Conservation (phyloP, 1,140 invertebrate genomes). For the Ooceraea biroi region DNA sequence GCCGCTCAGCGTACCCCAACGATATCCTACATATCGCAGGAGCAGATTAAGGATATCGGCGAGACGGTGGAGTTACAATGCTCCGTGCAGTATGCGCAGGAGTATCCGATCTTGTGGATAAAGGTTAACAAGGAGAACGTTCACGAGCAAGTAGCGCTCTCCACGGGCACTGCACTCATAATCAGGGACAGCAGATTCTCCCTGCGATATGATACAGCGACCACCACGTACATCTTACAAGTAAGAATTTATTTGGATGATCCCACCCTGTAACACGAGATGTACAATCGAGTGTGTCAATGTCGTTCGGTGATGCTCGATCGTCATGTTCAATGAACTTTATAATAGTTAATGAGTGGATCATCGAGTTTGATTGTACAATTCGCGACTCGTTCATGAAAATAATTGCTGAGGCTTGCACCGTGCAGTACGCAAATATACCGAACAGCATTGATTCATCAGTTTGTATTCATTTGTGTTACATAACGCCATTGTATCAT, state of each 20-base stretch:
- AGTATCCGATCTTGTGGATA: constrained; percentile 95
- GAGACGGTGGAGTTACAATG: constrained; percentile 95
- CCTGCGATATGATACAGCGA: constrained; percentile 92
- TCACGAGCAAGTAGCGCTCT: constrained; percentile 90
- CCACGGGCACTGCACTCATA: constrained; percentile 92
- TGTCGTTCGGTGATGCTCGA: no score
- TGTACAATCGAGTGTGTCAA: no score
- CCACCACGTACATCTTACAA: constrained; percentile 93
- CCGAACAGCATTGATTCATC: no score
- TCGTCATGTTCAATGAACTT: no score
- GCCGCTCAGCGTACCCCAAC: constrained; percentile 93
- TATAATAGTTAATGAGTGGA: no score
- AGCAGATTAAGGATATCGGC: constrained; percentile 96
- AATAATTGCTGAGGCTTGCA: no score
- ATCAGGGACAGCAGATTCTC: constrained; percentile 95
- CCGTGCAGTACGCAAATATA: no score
- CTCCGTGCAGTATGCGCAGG: constrained; percentile 95
- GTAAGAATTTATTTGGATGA: constrained; percentile 82
- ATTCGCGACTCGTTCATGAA: no score
- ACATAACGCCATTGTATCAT: background rate
- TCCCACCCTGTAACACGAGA: no score
- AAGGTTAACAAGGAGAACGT: constrained; percentile 86
- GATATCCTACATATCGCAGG: constrained; percentile 96
- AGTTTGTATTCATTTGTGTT: background rate
- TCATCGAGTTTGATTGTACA: no score